Base-by-base conservation (phyloP, 2,888 invertebrate species). In the Quadriops clusia region DNA sequence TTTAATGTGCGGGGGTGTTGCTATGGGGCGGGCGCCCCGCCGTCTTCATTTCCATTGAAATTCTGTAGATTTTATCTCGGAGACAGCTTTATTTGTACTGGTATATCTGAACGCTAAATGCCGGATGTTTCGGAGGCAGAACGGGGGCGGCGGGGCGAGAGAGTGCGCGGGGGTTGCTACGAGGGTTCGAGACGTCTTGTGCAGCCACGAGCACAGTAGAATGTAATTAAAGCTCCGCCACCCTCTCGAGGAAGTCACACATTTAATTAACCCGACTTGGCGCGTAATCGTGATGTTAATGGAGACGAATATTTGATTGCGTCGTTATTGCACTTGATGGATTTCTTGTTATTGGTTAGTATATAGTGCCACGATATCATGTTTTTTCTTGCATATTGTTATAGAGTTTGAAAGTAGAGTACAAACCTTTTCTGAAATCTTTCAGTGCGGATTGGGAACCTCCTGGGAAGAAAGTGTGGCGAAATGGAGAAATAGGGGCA, bases 291-390 rank as follows among this genome's bases (percentile, higher is more conserved):
- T 51, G 46, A 54, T 53, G 56, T 55, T 58, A 59, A 58, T 56
- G 54, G 56, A 54, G 54, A 52, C 53, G 53, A 56, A 58, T 57
- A 56, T 55, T 57, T 56, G 54, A 57, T 57, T 56, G 54, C 54
- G 40, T 47, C 50, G 45, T 54, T 52, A 50, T 49, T 47, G 46
- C 49, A 47, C 42, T 43, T 44, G 41, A 46, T 10, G 6, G 12
- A 10, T 4, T 4, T 8, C 15, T 11, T 24, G 12, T 24, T 13
- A 24, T 18, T 18, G 7, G 18, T 18, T 18, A 18, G 7, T n/a
- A n/a, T n/a, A n/a, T n/a, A n/a, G n/a, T n/a, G n/a, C n/a, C n/a
- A n/a, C n/a, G n/a, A n/a, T n/a, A n/a, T n/a, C n/a, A n/a, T n/a
- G n/a, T n/a, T n/a, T n/a, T n/a, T n/a, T n/a, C n/a, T n/a, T n/a